Evolutionary conservation across 2,797 vertebrate genomes (phyloP).

Genomic region (Scolopax bukidnonensis): DNA sequence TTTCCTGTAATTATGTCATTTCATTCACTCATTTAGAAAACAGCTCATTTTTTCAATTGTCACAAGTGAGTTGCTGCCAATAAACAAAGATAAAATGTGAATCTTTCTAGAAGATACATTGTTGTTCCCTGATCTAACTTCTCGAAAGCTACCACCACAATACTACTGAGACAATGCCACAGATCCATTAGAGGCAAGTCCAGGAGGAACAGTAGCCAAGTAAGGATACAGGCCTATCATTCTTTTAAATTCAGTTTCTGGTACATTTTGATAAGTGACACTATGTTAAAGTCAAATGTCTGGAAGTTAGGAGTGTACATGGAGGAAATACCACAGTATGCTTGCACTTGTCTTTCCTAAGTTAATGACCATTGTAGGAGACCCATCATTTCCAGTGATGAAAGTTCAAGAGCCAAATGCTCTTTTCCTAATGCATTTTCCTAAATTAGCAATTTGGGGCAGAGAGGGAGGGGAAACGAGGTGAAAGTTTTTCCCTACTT

Average conservation of each 20-base stretch:
- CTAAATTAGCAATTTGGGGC: background rate
- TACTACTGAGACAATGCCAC: background rate
- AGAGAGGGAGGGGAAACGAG: accelerated
- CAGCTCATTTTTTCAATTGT: background rate
- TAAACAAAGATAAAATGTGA: background rate
- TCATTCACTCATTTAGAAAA: background rate
- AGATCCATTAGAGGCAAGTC: background rate
- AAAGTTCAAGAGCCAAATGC: background rate
- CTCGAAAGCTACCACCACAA: background rate
- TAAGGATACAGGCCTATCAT: background rate
- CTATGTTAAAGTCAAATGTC: background rate
- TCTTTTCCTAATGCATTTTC: background rate
- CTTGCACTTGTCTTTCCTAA: background rate
- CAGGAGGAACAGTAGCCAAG: background rate
- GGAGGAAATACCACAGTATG: background rate
- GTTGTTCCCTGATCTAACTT: background rate
- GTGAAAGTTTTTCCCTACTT: background rate
- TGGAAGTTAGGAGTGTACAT: background rate
- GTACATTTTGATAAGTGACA: background rate
- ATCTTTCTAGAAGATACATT: background rate
- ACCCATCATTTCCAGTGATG: background rate
- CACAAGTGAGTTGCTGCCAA: background rate
- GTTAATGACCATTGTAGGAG: background rate
- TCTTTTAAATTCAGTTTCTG: background rate
- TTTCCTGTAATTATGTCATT: slow-evolving; percentile 11